Percentiles rank a stretch among this genome's conserved stretches.
These are phyloP conservation scores for Mechanitis mazaeus DNA, from an alignment of 2,888 invertebrate genomes.

Conservation along the genomic window DNA sequence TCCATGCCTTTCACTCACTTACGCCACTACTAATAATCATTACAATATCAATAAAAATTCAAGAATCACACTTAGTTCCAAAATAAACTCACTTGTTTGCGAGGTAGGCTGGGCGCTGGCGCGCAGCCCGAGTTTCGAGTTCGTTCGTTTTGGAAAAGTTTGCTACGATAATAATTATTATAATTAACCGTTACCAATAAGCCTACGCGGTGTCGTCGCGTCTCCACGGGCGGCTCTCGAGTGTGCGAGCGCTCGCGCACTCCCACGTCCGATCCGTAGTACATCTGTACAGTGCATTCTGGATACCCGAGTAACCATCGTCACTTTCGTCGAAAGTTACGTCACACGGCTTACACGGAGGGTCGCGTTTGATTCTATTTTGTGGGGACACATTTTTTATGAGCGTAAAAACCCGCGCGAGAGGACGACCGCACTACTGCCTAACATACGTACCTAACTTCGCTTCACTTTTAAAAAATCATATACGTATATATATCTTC, in stretches of 20 bases:
- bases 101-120: slow-evolving; percentile 80
- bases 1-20: slow-evolving; percentile 67
- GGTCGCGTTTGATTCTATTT: slow-evolving; percentile 28
- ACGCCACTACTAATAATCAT: slow-evolving; percentile 75
- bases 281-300: slow-evolving; percentile 15
- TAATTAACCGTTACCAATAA: slow-evolving; percentile 75
- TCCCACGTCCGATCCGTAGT: slow-evolving; percentile 27
- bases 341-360: slow-evolving; percentile 27
- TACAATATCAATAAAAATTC: slow-evolving; percentile 78
- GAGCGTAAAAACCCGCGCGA: slow-evolving; percentile 51
- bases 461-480: slow-evolving; percentile 75
- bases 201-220: slow-evolving; percentile 73
- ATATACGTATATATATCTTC: slow-evolving; percentile 77
- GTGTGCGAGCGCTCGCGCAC: slow-evolving; percentile 33
- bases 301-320: slow-evolving; percentile 29
- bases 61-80: slow-evolving; percentile 86
- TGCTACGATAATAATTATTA: slow-evolving; percentile 76
- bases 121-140: slow-evolving; percentile 78
- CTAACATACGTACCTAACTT: slow-evolving; percentile 75
- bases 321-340: slow-evolving; percentile 26
- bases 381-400: slow-evolving; percentile 29
- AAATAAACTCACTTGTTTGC: slow-evolving; percentile 86
- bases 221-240: slow-evolving; percentile 60
- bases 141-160: slow-evolving; percentile 79
- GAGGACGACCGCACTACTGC: slow-evolving; percentile 74